Base-by-base conservation (phyloP, 1,140 invertebrate species). In the Elysia chlorotica region DNA sequence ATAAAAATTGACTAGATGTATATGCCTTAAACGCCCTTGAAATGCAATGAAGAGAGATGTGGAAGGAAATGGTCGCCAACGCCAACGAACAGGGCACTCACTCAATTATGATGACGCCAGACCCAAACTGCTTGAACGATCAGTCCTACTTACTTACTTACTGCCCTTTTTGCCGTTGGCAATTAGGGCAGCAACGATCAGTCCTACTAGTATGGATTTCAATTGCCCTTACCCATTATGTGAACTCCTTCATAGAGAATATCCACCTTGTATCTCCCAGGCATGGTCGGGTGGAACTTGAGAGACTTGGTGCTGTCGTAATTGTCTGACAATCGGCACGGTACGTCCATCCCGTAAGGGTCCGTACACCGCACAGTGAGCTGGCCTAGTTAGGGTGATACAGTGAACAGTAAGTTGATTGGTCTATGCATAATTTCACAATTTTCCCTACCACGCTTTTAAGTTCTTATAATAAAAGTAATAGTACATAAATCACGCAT, bases 251-350 rank as follows among this genome's bases (percentile, higher is more conserved):
- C 95, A 84, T 98, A 95, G 89, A 96, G 97, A 62, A 99, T 94
- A 53, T 94, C 95, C 2, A 99, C 88, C 23, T 93, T 91, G 87
- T 99, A 98, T 63, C 92, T 90, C 21, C 98, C 98, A 28, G 95
- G 90, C 87, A 99, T 96, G 85, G 96, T 95, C 30, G 97, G 96
- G 88, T 96, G 96, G 2, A 99, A 93, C 85, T 95, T 96, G 37
- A 99, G 87, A 0, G 95, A 97, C 85, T 97, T 98, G 0, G 97
- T 99, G 33, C 97, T 98, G 89, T 99, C 97, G 28, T 94, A 92
- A 84, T 99, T 97, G 88, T 99, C 98, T 82, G 96, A 96, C 0
- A 99, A 89, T 87, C 98, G 96, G 86, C 97, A 99, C 80, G 96
- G 95, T 1, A 96, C 96, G 10, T 94, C 87, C 81, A 90, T 48